Base-by-base conservation (phyloP, 2,888 invertebrate genomes). In the Patella caerulea region DNA sequence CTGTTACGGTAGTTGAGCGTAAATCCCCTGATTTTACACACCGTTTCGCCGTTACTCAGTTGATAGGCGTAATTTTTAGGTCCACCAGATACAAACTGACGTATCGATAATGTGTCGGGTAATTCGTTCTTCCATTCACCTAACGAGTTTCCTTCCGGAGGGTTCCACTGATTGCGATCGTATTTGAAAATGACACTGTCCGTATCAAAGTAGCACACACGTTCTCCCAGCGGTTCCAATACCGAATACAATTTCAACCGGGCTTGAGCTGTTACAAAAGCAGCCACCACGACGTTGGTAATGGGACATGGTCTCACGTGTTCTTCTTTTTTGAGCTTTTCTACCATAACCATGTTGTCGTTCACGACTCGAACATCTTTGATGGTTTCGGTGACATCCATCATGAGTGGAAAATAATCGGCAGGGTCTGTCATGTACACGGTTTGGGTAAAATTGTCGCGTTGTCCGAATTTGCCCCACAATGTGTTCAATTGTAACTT, bases 11-110 rank as follows among this genome's bases (percentile, higher is more conserved):
- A 59, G 59, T 9, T 59, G n/a, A 59, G 19, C 19, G 59, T 59
- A 59, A 59, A 59, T 59, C 59, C 59, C 7, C 59, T 9, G n/a
- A 59, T 17, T 19, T 59, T 59, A 59, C 59, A 15, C 5, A 59
- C 59, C 19, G 59, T 59, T 59, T 59, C 59, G 7, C 59, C 59
- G n/a, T 59, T 59, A 19, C 59, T 59, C 59, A 59, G 59, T 59
- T 59, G 59, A 19, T 59, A 59, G 19, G 59, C 59, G 59, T 59
- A 59, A 59, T 59, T 59, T 59, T 12, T 59, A 14, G 59, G 59
- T 7, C 59, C 59, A n/a, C 59, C 59, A 59, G 59, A 17, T 12
- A 59, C 59, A 19, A 59, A 59, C 19, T 59, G 59, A 12, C n/a
- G 17, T 17, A 59, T 59, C n/a, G 17, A 19, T 14, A 59, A 17